Evolutionary conservation across 35 echinoderm and acorn worm species (phyloP).

Genomic region (Acanthaster planci): DNA sequence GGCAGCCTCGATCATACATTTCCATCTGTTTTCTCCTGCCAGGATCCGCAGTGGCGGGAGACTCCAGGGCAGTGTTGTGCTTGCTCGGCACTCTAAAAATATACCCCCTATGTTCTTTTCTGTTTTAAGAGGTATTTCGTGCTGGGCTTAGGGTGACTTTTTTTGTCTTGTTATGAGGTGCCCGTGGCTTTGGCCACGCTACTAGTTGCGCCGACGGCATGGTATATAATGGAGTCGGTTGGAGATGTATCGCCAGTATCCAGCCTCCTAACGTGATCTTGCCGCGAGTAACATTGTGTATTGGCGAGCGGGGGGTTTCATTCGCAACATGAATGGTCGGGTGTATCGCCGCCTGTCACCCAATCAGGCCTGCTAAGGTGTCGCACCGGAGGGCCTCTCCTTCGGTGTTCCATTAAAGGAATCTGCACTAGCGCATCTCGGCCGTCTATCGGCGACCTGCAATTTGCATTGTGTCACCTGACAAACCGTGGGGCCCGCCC

Average conservation of each 20-base stretch:
- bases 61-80: neutral
- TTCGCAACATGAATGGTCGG: constrained; percentile 21
- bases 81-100: neutral
- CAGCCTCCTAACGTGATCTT: neutral
- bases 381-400: neutral
- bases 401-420: neutral
- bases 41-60: neutral
- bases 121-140: constrained; percentile 2
- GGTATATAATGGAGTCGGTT: neutral
- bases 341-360: constrained; percentile 2
- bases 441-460: too few relatives aligned
- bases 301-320: too few relatives aligned
- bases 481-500: constrained; percentile 14
- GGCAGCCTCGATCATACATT: constrained; percentile 1
- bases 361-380: constrained; percentile 8
- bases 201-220: neutral
- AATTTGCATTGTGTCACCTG: constrained; percentile 29
- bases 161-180: neutral
- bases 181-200: neutral
- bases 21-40: neutral
- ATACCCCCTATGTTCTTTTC: too few relatives aligned
- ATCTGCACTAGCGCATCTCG: neutral
- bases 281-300: neutral
- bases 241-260: neutral
- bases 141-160: neutral